Evolutionary conservation across 2,888 invertebrate genomes (phyloP).

Genomic region (Eupithecia exiguata): DNA sequence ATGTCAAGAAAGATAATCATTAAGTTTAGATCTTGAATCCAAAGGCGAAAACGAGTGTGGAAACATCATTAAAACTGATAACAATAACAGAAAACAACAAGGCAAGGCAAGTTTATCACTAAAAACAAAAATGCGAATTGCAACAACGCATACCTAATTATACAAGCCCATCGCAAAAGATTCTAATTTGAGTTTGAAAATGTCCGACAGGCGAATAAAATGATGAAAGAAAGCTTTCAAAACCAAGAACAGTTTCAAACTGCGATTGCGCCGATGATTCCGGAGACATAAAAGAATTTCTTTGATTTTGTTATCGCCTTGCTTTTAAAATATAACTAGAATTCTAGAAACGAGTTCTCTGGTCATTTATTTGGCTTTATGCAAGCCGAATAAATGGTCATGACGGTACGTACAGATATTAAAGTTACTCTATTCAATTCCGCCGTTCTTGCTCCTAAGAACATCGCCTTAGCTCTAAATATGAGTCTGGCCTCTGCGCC

Average conservation of each 20-base stretch:
- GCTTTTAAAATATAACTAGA: background rate
- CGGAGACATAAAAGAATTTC: background rate
- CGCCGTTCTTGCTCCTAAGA: background rate
- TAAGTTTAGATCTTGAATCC: too few relatives aligned
- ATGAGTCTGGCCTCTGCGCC: conserved; percentile 29
- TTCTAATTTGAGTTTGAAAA: background rate
- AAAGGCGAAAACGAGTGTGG: too few relatives aligned
- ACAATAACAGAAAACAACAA: background rate
- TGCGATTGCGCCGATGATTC: background rate
- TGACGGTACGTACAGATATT: background rate
- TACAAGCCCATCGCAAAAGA: background rate
- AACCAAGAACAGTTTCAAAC: background rate
- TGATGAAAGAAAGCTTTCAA: background rate
- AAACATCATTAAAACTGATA: too few relatives aligned
- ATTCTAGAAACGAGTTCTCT: background rate
- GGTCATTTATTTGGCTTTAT: background rate
- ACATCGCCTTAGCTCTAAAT: conserved; percentile 6
- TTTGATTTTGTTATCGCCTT: too few relatives aligned
- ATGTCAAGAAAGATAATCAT: too few relatives aligned
- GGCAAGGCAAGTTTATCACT: too few relatives aligned
- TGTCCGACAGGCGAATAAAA: background rate
- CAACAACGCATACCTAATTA: background rate
- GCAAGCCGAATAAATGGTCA: too few relatives aligned
- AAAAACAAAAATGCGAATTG: background rate
- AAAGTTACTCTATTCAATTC: too few relatives aligned